Conservation (phyloP, 2,888 invertebrate genomes). For the Drosophila seclusa region DNA sequence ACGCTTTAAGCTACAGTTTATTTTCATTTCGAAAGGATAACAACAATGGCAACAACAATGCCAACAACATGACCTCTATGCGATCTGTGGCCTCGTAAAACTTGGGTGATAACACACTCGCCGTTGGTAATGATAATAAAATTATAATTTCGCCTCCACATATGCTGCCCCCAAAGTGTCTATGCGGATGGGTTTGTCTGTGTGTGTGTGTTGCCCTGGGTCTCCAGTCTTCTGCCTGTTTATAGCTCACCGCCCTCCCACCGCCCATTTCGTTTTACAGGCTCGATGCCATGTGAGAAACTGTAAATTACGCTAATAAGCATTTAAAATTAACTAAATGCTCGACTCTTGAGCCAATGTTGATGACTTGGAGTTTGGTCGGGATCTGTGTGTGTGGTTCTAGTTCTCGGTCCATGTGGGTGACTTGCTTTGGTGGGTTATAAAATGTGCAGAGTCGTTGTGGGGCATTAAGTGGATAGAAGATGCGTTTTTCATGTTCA, state of each 20-base stretch:
- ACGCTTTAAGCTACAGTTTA: conserved; percentile 82
- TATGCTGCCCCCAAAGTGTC: conserved; percentile 56
- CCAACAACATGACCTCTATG: conserved; percentile 59
- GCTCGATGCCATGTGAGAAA: conserved; percentile 58
- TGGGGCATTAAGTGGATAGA: conserved; percentile 44
- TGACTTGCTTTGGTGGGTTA: conserved; percentile 19
- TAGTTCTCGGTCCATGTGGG: conserved; percentile 8
- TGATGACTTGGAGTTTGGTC: conserved; percentile 57
- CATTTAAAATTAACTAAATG: conserved; percentile 82
- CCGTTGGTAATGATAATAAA: conserved; percentile 83
- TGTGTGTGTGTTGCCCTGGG: conserved; percentile 12
- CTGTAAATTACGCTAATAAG: conserved; percentile 76
- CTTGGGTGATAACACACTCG: conserved; percentile 74
- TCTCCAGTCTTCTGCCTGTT: conserved; percentile 20
- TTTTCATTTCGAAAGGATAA: conserved; percentile 78
- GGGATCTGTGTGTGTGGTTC: conserved; percentile 1
- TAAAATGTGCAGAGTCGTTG: conserved; percentile 50
- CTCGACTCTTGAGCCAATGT: conserved; percentile 57
- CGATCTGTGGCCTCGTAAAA: conserved; percentile 80
- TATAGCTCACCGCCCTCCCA: conserved; percentile 9
- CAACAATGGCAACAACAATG: conserved; percentile 39
- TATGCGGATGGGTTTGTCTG: conserved; percentile 22
- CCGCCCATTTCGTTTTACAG: conserved; percentile 27
- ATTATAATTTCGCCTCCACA: conserved; percentile 81
- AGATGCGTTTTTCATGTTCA: conserved; percentile 70